Base-by-base conservation (phyloP, 2,113 vertebrate genomes). In the Ammodytes dubius region DNA sequence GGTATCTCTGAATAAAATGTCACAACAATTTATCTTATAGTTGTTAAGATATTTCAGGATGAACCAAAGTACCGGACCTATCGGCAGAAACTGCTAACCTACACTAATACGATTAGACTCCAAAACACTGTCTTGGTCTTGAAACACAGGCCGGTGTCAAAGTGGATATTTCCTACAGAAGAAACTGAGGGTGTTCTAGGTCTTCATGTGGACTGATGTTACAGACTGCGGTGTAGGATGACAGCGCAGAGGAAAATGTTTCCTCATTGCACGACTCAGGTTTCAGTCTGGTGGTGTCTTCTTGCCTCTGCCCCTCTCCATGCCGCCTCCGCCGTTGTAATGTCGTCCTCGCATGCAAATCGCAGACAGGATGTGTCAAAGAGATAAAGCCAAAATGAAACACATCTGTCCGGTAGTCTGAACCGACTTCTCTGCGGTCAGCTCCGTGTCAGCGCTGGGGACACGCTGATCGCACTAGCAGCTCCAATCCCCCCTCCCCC, bases 321-420 rank as follows among this genome's bases (percentile, higher is more conserved):
- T 85, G 75, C 73, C 9, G 17, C 64, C 69, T 46, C 40, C 1
- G 27, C 27, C 27, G 27, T 27, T 27, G 49, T 82, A 81, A 83
- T 17, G 66, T 82, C 50, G 83, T 54, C 84, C 79, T 86, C 57
- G 47, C 77, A 80, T 90, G 86, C 79, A 58, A 27, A 27, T 64
- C 46, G 72, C 76, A 84, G 83, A 90, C 83, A 75, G 83, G 85
- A 90, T 76, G 81, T 82, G 88, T 87, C 76, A 75, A 70, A 27
- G 71, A 73, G 87, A 86, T 82, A 77, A 84, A 74, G 0, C 70
- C 72, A 88, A 92, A 27, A 91, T 92, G 67, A 89, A 85, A 89
- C 50, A 72, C 87, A 88, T 87, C 61, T 87, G 87, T 82, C 76
- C 43, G 14, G 54, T 58, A 50, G 79, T 74, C 83, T 83, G 86